Evolutionary conservation across 2,797 vertebrate species (phyloP).

Genomic region (Novumbra hubbsi): DNA sequence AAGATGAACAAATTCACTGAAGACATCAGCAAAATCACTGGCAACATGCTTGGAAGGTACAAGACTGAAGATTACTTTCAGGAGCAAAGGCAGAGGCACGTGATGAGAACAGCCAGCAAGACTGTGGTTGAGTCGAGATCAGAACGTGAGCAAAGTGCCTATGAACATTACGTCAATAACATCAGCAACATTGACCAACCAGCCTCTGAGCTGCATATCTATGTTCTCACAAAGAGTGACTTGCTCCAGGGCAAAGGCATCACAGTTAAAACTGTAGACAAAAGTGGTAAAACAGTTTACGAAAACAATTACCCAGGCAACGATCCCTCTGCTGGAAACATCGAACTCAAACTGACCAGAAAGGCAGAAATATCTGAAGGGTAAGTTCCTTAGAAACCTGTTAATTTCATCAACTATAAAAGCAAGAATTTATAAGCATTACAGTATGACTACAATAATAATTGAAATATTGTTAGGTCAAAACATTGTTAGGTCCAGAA

Average conservation of each 20-base stretch:
- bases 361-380: conserved; percentile 4
- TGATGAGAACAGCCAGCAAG: conserved; percentile 14
- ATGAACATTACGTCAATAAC: conserved; percentile 20
- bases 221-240: conserved; percentile 33
- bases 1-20: neutral
- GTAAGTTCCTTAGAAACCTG: neutral
- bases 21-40: neutral
- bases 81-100: conserved; percentile 17
- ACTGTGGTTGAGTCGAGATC: neutral
- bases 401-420: too few species aligned
- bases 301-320: conserved; percentile 28
- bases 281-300: conserved; percentile 24
- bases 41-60: conserved; percentile 9
- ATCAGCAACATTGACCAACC: conserved; percentile 9
- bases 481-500: too few species aligned
- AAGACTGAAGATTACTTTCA: conserved; percentile 28
- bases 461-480: too few species aligned
- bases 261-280: conserved; percentile 10
- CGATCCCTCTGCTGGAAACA: conserved; percentile 14
- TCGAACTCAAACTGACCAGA: conserved; percentile 32
- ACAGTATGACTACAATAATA: too few species aligned
- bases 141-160: neutral
- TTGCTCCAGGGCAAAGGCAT: conserved; percentile 36
- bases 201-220: conserved; percentile 18
- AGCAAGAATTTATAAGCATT: too few species aligned